These are phyloP conservation scores for Botia almorhae DNA, from an alignment of 2,797 vertebrate species.

Conservation along the genomic window DNA sequence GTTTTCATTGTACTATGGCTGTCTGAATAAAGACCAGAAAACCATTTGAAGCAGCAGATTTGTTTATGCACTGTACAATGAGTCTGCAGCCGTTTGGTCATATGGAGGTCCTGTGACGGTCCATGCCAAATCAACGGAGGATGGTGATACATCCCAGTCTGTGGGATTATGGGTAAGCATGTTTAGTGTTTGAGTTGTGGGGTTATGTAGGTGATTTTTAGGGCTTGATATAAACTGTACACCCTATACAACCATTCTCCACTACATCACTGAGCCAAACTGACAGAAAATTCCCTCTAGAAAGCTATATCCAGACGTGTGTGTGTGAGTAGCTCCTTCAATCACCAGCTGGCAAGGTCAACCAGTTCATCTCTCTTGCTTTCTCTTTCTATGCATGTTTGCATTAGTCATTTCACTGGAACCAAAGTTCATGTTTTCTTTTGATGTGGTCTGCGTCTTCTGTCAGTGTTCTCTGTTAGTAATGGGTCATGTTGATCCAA, in stretches of 20 bases:
- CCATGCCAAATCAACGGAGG: neutral
- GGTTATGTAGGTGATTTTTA: conserved; percentile 17
- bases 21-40: neutral
- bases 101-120: conserved; percentile 23
- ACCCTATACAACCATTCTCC: conserved; percentile 45
- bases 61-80: conserved; percentile 17
- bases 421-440: neutral
- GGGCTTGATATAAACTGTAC: conserved; percentile 1
- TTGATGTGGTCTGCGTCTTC: neutral
- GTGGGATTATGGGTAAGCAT: conserved; percentile 26
- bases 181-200: conserved; percentile 3
- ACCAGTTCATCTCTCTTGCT: conserved; percentile 46
- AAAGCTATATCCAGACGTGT: conserved; percentile 50
- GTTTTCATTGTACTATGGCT: neutral
- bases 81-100: neutral
- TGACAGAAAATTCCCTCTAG: conserved; percentile 63
- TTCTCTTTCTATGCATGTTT: neutral
- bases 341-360: conserved; percentile 71
- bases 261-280: conserved; percentile 57
- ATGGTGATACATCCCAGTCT: neutral
- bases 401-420: neutral
- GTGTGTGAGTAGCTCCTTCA: conserved; percentile 57
- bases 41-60: conserved; percentile 31
- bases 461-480: neutral
- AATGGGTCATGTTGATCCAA: neutral